These are phyloP conservation scores for Anguilla marmorata DNA, from an alignment of 2,797 vertebrate species.

Conservation along the genomic window DNA sequence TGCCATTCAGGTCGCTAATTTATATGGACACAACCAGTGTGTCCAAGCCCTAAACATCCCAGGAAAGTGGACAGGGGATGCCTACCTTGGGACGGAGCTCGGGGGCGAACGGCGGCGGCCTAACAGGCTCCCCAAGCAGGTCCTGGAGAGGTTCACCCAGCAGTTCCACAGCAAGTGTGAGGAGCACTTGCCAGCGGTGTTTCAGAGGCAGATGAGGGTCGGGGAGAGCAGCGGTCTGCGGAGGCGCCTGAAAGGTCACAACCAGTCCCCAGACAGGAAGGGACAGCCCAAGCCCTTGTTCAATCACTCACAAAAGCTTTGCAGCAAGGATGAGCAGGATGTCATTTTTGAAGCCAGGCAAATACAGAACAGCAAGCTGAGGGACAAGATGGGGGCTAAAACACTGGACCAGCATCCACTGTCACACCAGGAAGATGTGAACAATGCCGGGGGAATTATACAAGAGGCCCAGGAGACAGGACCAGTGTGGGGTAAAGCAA, in stretches of 20 bases:
- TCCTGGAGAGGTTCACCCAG: constrained; percentile 73
- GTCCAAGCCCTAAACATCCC: constrained; percentile 75
- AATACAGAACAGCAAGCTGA: constrained; percentile 68
- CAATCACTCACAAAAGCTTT: constrained; percentile 59
- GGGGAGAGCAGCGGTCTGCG: constrained; percentile 58
- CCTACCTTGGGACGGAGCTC: constrained; percentile 20
- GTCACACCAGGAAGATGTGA: constrained; percentile 59
- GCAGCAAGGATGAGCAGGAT: constrained; percentile 56
- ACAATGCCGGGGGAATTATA: constrained; percentile 47
- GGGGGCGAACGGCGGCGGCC: constrained; percentile 59
- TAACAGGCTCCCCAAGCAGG: constrained; percentile 66
- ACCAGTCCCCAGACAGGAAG: constrained; percentile 64
- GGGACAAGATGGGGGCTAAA: constrained; percentile 57
- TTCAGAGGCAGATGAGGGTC: constrained; percentile 66
- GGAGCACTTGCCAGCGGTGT: constrained; percentile 65
- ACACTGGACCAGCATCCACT: constrained; percentile 58
- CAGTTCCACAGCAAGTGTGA: constrained; percentile 60
- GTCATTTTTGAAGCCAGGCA: constrained; percentile 68
- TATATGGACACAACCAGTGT: constrained; percentile 81
- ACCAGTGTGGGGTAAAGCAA: constrained; percentile 70
- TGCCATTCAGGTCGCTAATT: constrained; percentile 78
- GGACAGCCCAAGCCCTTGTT: constrained; percentile 59
- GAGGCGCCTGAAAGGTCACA: constrained; percentile 63
- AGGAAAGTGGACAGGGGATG: constrained; percentile 49
- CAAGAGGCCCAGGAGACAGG: constrained; percentile 51